phyloP scores from a whole-genome alignment of 2,797 vertebrate genomes.

The Crenuchus spilurus region DNA sequence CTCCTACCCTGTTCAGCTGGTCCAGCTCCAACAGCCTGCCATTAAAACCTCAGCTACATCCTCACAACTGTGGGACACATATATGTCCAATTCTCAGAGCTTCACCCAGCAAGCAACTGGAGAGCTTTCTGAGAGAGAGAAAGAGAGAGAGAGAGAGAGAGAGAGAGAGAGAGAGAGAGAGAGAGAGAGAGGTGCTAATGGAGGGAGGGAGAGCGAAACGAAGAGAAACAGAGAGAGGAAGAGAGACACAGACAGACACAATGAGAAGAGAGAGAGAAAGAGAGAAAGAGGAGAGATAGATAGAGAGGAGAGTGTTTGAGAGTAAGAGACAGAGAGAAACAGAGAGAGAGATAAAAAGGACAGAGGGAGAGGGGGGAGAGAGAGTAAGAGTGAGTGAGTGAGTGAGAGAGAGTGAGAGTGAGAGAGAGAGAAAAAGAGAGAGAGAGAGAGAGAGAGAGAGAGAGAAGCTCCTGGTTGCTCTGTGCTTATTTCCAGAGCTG shows the following conservation, averaged over 20 bases:
- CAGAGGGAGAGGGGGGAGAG: not conserved
- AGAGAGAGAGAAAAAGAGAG: not conserved
- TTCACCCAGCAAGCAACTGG: not conserved
- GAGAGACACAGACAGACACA: not conserved
- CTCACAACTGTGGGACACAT: not conserved
- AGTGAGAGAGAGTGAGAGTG: not conserved
- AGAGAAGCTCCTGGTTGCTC: not conserved
- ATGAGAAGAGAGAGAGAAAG: not conserved
- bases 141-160: not conserved
- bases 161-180: not conserved
- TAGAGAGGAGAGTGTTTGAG: not conserved
- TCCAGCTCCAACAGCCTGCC: not conserved
- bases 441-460: not conserved
- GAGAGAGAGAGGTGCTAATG: not conserved
- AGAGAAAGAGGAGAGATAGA: not conserved
- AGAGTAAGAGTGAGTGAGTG: not conserved
- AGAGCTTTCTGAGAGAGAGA: not conserved
- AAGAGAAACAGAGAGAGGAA: not conserved
- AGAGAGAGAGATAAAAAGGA: not conserved
- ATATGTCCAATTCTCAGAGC: not conserved
- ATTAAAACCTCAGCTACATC: not conserved
- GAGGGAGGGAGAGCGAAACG: not conserved
- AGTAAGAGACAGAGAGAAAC: not conserved
- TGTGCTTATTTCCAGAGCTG: not conserved
- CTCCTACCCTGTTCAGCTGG: constrained; percentile 11